Evolutionary conservation across 2,888 invertebrate species (phyloP).

Genomic region (Patella caerulea): DNA sequence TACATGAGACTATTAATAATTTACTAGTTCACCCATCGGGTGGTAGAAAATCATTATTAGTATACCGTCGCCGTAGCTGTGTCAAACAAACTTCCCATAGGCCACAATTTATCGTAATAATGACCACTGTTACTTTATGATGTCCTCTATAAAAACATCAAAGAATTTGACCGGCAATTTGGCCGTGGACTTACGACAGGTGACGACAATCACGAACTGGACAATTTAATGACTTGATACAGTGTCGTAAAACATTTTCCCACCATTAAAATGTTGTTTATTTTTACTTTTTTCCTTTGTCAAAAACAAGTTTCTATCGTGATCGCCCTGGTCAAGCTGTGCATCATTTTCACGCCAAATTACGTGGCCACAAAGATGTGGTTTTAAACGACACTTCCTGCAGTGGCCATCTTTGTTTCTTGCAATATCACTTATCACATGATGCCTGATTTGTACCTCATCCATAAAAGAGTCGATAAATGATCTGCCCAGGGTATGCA

Average conservation of each 20-base stretch:
- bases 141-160: neutral
- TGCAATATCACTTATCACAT: neutral
- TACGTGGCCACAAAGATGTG: neutral
- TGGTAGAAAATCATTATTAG: too few species aligned
- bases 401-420: constrained; percentile 4
- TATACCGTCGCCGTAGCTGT: too few species aligned
- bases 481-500: neutral
- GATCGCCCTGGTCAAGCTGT: neutral
- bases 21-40: too few species aligned
- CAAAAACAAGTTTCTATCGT: neutral
- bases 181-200: neutral
- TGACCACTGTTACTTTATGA: neutral
- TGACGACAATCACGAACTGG: neutral
- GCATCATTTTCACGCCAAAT: constrained; percentile 12
- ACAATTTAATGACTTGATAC: neutral
- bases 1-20: too few species aligned
- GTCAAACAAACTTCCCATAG: too few species aligned
- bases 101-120: neutral
- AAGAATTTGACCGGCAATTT: neutral
- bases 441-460: constrained; percentile 5
- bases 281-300: constrained; percentile 10
- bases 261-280: constrained; percentile 2
- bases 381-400: neutral
- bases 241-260: constrained; percentile 4
- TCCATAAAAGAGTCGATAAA: constrained; percentile 2